These are phyloP conservation scores for Ophiothrix spiculata DNA, from an alignment of 35 echinoderm and acorn worm genomes.

Conservation along the genomic window DNA sequence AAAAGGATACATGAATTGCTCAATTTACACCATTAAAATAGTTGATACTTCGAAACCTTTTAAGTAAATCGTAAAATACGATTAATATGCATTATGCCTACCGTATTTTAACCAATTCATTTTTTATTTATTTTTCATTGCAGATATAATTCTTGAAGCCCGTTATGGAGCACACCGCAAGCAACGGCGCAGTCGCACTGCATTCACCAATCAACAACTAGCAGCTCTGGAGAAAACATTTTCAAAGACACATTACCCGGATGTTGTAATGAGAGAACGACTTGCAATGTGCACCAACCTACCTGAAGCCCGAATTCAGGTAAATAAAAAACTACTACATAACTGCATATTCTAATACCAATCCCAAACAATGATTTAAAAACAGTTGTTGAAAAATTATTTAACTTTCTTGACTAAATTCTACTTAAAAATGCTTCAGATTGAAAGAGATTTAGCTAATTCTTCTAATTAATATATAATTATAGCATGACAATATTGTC, in stretches of 20 bases:
- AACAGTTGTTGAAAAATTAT: no score
- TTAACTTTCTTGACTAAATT: no score
- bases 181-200: conserved; percentile 96
- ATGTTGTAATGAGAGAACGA: conserved; percentile 97
- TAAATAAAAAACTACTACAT: no score
- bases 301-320: conserved; percentile 95
- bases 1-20: no score
- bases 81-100: background rate
- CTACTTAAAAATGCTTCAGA: no score
- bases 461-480: no score
- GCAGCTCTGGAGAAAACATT: conserved; percentile 95
- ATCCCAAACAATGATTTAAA: no score
- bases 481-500: no score
- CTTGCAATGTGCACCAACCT: conserved; percentile 96
- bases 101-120: background rate
- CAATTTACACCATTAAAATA: background rate
- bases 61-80: background rate
- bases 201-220: conserved; percentile 98
- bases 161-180: conserved; percentile 93
- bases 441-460: no score
- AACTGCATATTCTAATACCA: no score
- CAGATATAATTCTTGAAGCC: conserved; percentile 97
- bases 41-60: background rate
- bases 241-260: conserved; percentile 92
- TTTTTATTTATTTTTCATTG: conserved; percentile 13